phyloP scores from a whole-genome alignment of 2,888 invertebrate species.

The Pollenia griseotomentosa region DNA sequence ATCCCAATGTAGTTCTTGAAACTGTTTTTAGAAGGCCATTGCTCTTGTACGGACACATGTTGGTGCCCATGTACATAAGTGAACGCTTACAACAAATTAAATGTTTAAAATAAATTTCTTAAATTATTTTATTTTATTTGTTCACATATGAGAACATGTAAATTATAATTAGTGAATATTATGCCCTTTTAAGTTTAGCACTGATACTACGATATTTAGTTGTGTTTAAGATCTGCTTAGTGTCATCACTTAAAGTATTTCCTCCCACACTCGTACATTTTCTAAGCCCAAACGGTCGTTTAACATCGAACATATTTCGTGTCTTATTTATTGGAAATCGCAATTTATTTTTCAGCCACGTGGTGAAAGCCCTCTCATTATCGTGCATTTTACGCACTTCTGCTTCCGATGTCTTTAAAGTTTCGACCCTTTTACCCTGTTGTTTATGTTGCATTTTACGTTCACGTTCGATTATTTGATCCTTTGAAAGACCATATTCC shows the following conservation, averaged over 20 bases:
- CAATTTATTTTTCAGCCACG: slow-evolving; percentile 85
- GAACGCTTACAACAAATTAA: too few species aligned
- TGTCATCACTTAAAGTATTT: slow-evolving; percentile 64
- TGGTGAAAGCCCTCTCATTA: slow-evolving; percentile 86
- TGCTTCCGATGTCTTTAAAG: slow-evolving; percentile 83
- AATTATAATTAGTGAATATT: slow-evolving; percentile 8
- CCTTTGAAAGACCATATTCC: slow-evolving; percentile 85
- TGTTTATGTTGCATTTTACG: slow-evolving; percentile 81
- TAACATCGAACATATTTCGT: slow-evolving; percentile 83
- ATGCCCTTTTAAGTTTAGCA: slow-evolving; percentile 66
- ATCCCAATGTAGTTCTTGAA: too few species aligned
- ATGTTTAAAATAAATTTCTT: neutral
- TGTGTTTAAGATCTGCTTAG: slow-evolving; percentile 63
- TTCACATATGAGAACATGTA: neutral
- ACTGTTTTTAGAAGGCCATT: too few species aligned
- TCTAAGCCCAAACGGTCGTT: slow-evolving; percentile 68
- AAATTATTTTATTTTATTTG: too few species aligned
- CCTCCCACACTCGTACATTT: slow-evolving; percentile 56
- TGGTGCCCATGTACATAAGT: too few species aligned
- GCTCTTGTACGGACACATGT: too few species aligned
- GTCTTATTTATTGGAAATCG: slow-evolving; percentile 83
- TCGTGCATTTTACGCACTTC: slow-evolving; percentile 84
- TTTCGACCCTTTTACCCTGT: slow-evolving; percentile 78
- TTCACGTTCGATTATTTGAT: slow-evolving; percentile 84
- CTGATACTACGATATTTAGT: slow-evolving; percentile 71